Evolutionary conservation across 2,888 invertebrate genomes (phyloP).

Genomic region (Aphidoletes aphidimyza): DNA sequence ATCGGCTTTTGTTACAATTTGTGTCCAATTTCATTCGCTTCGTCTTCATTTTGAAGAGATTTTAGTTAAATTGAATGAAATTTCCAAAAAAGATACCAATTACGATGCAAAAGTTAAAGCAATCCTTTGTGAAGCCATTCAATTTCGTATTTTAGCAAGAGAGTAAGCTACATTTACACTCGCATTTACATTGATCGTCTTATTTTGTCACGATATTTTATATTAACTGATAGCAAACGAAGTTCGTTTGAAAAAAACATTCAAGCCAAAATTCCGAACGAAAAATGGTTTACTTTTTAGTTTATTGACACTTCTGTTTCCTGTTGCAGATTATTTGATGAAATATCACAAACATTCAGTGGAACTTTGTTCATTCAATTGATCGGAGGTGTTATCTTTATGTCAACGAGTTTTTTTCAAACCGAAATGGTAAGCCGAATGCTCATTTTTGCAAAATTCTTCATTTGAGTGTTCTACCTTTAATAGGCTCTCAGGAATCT

Average conservation of each 20-base stretch:
- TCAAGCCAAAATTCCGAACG: background rate
- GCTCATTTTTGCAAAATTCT: background rate
- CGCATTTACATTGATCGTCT: no score
- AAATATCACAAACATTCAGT: background rate
- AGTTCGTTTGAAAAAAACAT: background rate
- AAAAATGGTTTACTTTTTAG: background rate
- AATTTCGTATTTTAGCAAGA: background rate
- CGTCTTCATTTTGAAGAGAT: background rate
- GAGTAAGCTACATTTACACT: background rate
- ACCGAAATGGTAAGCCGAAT: background rate
- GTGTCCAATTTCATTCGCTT: constrained; percentile 4
- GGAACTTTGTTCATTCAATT: background rate
- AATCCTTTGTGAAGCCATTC: background rate
- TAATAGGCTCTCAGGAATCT: background rate
- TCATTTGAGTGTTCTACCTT: background rate
- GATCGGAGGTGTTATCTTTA: background rate
- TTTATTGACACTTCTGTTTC: no score
- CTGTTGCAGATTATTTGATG: background rate
- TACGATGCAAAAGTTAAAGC: background rate
- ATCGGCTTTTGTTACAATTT: background rate
- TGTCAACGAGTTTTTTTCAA: constrained; percentile 6
- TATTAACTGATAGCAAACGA: no score
- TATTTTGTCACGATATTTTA: no score
- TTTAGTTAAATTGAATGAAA: background rate
- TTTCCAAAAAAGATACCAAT: background rate